Conservation (phyloP, 37 sponge, comb jelly and placozoan species). For the Spongilla lacustris region DNA sequence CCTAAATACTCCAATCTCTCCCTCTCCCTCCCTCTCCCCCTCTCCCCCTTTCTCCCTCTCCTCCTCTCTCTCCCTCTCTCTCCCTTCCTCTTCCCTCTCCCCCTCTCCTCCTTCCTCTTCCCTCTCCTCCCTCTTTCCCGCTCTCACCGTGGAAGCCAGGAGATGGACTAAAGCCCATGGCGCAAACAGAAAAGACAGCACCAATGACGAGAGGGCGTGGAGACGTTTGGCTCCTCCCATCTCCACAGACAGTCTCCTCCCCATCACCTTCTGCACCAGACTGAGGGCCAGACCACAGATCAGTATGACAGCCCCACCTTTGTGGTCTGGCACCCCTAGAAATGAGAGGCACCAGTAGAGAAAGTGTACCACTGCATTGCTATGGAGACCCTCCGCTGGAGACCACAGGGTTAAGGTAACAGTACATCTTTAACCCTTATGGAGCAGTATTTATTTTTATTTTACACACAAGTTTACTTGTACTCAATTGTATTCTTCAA, state of each 20-base stretch:
- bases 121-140: neutral
- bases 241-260: slow-evolving; percentile 81
- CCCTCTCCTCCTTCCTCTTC: neutral
- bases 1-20: neutral
- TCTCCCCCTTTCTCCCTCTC: neutral
- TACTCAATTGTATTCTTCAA: too few species aligned
- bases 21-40: neutral
- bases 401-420: neutral
- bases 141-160: neutral
- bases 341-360: slow-evolving; percentile 70
- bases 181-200: slow-evolving; percentile 39
- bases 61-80: neutral
- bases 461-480: too few species aligned
- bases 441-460: too few species aligned
- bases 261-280: slow-evolving; percentile 54
- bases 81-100: neutral
- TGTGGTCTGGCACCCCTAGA: slow-evolving; percentile 95
- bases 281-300: slow-evolving; percentile 65
- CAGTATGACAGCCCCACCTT: slow-evolving; percentile 84
- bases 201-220: slow-evolving; percentile 67
- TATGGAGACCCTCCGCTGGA: slow-evolving; percentile 82
- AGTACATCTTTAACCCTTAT: too few species aligned
- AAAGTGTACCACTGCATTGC: slow-evolving; percentile 62
- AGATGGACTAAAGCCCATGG: slow-evolving; percentile 82
- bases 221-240: slow-evolving; percentile 86